These are phyloP conservation scores for Ochotona princeps DNA, from an alignment of 2,113 vertebrate species.

Conservation along the genomic window DNA sequence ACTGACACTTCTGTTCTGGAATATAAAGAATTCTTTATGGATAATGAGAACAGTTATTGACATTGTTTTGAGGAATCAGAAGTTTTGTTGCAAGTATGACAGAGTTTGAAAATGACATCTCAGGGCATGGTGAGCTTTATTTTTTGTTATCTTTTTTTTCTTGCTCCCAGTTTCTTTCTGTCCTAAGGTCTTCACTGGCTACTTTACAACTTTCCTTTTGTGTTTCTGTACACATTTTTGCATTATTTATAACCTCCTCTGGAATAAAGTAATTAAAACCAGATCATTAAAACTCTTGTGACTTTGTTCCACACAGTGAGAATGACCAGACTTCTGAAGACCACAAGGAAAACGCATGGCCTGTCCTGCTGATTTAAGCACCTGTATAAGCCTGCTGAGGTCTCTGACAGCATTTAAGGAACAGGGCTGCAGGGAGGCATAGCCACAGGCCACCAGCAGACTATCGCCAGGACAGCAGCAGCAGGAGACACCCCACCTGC, in stretches of 20 bases:
- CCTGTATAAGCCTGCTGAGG: not conserved
- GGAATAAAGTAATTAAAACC: not conserved
- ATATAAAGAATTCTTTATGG: constrained; percentile 1
- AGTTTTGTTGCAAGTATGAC: constrained; percentile 11
- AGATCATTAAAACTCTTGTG: not conserved
- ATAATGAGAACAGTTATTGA: constrained; percentile 1
- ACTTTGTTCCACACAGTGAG: not conserved
- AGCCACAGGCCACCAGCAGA: not conserved
- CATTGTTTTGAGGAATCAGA: constrained; percentile 28
- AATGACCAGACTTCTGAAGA: not conserved
- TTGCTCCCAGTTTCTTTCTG: not conserved
- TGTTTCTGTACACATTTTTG: not conserved
- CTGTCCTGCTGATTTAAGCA: not conserved
- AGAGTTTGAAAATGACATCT: not conserved
- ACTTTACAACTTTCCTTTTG: constrained; percentile 9
- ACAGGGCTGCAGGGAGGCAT: not conserved
- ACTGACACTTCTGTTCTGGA: constrained; percentile 12
- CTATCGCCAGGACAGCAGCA: not conserved
- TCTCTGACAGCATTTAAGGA: not conserved
- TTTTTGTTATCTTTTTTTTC: constrained; percentile 27
- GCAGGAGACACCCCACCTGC: not conserved
- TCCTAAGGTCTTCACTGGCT: constrained; percentile 15
- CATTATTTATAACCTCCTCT: not conserved
- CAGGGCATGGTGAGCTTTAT: not conserved
- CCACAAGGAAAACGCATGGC: not conserved